Base-by-base conservation (phyloP, 1,140 invertebrate genomes). In the Luehdorfia chinensis region DNA sequence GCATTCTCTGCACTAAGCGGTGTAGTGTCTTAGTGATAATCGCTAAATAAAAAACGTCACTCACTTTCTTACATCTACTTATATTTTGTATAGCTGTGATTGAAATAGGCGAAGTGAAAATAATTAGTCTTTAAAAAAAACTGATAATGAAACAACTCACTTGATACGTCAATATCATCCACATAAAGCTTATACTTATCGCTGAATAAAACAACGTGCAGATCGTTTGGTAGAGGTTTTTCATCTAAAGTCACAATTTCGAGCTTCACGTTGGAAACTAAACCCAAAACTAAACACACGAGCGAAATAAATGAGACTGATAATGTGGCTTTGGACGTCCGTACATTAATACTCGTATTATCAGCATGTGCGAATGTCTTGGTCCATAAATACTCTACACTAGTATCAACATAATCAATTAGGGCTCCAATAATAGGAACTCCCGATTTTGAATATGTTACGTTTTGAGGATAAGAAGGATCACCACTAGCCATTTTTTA, bases 161-260 rank as follows among this genome's bases (percentile, higher is more conserved):
- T 70, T 0, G 70, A 68, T 14, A 69, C 60, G 50, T 84, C 80
- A 18, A 84, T 74, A 47, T 84, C 78, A 36, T 83, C 76, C 7
- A 79, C 72, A 25, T 84, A 84, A 0, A 84, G 53, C 13, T 75
- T 75, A 16, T 84, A 73, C 3, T 71, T 61, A 34, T 72, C 73
- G 19, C 78, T 84, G 67, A 83, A 55, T n/a, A 83, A 18, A 59
- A 84, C 66, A 7, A 75, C 64, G 34, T 84, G 78, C 12, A 85
- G 51, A 37, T 85, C 81, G 15, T 77, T 58, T 4, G 50, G 14
- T n/a, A 84, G 27, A 1, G 77, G 70, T 9, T 66, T 54, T 7
- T 69, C 67, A 13, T 73, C 66, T 2, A 75, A 45, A 0, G 62
- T 84, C 12, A 74, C 75, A 0, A 84, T 68, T 66, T 84, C 81